Conservation (phyloP, 2,797 vertebrate genomes). For the Danionella dracula region DNA sequence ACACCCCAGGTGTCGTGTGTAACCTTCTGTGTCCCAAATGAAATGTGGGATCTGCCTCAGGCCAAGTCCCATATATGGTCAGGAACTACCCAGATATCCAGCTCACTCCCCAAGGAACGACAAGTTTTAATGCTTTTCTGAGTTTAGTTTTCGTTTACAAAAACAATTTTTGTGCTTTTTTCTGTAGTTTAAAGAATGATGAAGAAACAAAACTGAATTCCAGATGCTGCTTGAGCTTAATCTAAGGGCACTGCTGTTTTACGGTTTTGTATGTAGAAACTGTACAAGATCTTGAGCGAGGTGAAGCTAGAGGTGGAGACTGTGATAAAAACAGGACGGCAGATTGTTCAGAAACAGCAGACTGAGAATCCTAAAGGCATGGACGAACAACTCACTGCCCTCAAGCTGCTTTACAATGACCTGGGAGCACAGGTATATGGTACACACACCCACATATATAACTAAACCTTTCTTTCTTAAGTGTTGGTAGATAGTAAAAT, state of each 20-base stretch:
- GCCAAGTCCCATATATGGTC: too few species aligned
- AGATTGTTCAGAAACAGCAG: slow-evolving; percentile 98
- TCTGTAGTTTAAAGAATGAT: not conserved
- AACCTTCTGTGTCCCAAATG: too few species aligned
- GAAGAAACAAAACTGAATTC: not conserved
- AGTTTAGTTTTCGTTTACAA: not conserved
- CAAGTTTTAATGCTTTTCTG: too few species aligned
- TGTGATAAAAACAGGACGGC: slow-evolving; percentile 95
- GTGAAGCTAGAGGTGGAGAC: slow-evolving; percentile 98
- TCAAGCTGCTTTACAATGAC: slow-evolving; percentile 95
- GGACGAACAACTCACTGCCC: slow-evolving; percentile 91
- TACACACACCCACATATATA: not conserved
- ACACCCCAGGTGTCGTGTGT: too few species aligned
- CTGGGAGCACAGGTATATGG: slow-evolving; percentile 85
- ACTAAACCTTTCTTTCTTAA: too few species aligned
- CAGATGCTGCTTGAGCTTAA: not conserved
- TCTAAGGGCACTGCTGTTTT: not conserved
- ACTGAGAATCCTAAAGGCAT: slow-evolving; percentile 93
- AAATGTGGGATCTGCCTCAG: too few species aligned
- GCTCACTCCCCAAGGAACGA: too few species aligned
- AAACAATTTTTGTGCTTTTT: not conserved
- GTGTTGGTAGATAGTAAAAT: too few species aligned
- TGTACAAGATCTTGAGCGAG: slow-evolving; percentile 94
- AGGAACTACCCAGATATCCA: too few species aligned
- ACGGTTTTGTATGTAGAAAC: slow-evolving; percentile 78